Evolutionary conservation across 2,113 vertebrate genomes (phyloP), one percentile per base, ranked within the genome.

Genomic region (Pampusana beccarii): DNA sequence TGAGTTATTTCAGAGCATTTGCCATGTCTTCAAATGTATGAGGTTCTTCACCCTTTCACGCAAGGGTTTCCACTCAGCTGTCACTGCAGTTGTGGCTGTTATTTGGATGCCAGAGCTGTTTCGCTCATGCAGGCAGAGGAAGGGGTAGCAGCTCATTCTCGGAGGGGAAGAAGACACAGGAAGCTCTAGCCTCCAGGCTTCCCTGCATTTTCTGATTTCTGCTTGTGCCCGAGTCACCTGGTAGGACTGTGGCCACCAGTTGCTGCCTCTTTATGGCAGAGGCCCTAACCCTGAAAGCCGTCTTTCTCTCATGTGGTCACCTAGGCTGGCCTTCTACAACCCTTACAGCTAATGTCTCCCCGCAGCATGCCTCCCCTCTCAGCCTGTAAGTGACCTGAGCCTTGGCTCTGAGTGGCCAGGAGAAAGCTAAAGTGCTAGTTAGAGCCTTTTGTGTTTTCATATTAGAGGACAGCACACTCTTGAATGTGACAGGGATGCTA

Each of bases 241-340:
- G 60, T 80, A 28, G n/a, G n/a, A 25, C 21, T 31, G 14, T 36
- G 18, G 15, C 67, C 0, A 0, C 75, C 26, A 69, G 24, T 33
- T 2, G 0, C 54, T 89, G 9, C 36, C 11, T 83, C 20, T 77
- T 53, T 21, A 15, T 73, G 36, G 13, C 53, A 16, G 50, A 72
- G 48, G 6, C n/a, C 50, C 31, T 66, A 73, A 53, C 7, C 21
- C 3, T 82, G 28, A 50, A 80, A 58, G n/a, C 25, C 28, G 17
- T 71, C 17, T 54, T 77, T 38, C 14, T 77, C 53, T 78, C 6
- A 6, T 23, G 33, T 21, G 75, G 44, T 85, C 62, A 51, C 33
- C 9, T 62, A 20, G 8, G 10, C 11, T 53, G 10, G 42, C 42
- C 13, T 73, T 40, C 50, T 86, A 29, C 36, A 70, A 24, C 28